Evolutionary conservation across 2,888 invertebrate genomes (phyloP), one percentile per base, ranked within the genome.

Genomic region (Synergus japonicus): DNA sequence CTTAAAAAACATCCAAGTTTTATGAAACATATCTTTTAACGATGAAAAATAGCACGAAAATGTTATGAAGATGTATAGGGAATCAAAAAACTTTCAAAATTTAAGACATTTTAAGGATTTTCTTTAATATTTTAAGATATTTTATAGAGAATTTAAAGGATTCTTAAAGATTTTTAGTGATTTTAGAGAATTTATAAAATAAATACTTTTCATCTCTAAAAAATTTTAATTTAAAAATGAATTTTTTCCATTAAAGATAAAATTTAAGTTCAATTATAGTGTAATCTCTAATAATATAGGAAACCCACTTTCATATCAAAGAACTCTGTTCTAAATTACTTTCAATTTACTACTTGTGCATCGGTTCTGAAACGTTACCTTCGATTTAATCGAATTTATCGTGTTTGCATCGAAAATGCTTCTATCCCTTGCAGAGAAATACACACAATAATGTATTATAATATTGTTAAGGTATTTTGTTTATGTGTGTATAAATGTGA

Each of bases 371-470:
- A 54, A 54, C n/a, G 54, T 54, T n/a, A 15, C 2, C 2, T 54
- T n/a, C 54, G 15, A 54, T 54, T 54, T 9, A 54, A n/a, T 54
- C n/a, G 54, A 54, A 54, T 54, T 8, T 8, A 44, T 44, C 44
- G 10, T 44, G 9, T 10, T 10, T 10, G 2, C 10, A 54, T n/a
- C 49, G 54, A 54, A n/a, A n/a, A 54, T 15, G 49, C 15, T 15
- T 15, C 7, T 13, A 15, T 2, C n/a, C 77, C 76, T 82, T 80
- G 82, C 77, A 41, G 78, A 76, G 73, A 65, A 67, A 78, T 80
- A 79, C 78, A 73, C 77, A 77, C 78, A 78, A 73, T 73, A 69
- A 73, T 82, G 78, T 77, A 77, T 78, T 82, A 66, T 60, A 69
- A 67, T 73, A 73, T 76, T 78, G 78, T 77, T 76, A 80, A 73